Evolutionary conservation across 2,797 vertebrate genomes (phyloP), one percentile per base, ranked within the genome.

Genomic region (Arremon brunneinucha): DNA sequence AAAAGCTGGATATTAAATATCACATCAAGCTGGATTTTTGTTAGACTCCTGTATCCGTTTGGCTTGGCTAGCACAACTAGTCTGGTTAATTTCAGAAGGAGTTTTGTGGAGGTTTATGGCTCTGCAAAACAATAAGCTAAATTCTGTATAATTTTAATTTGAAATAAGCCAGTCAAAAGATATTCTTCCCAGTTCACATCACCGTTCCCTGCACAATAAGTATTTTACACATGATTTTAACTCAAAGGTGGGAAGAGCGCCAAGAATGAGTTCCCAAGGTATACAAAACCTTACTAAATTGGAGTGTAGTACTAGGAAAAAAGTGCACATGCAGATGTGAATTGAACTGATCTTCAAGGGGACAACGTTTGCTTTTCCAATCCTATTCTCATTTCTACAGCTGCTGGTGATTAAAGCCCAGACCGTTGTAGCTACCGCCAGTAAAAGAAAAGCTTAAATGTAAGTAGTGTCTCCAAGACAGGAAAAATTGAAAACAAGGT

Each of bases 401-500:
- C 74, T 92, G 90, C 70, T 93, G 87, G 34, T 67, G 80, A 94
- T 92, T 88, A 94, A 94, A 95, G 49, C 90, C 55, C 67, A 79
- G 87, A 72, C 67, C 77, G 57, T 27, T 49, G 59, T 23, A 91
- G 67, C 74, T 91, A 81, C 80, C 7, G n/a, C 74, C 85, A 94
- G 53, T 70, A 64, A 86, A 94, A 88, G 19, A 88, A 88, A 93
- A 91, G 30, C 55, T 72, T 88, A 59, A 72, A 72, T 47, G 41
- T 59, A 93, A 86, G 90, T 60, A 57, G 32, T 52, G 57, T 71
- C 76, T 94, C 59, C 52, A 78, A 52, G 57, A 83, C 62, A 92
- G 63, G 47, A 63, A 83, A 88, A 92, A 86, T 34, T 79, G 91
- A 90, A 91, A 96, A 92, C 87, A 95, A 91, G 65, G 76, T 93